phyloP scores from a whole-genome alignment of 2,797 vertebrate species.

The Hipposideros larvatus region DNA sequence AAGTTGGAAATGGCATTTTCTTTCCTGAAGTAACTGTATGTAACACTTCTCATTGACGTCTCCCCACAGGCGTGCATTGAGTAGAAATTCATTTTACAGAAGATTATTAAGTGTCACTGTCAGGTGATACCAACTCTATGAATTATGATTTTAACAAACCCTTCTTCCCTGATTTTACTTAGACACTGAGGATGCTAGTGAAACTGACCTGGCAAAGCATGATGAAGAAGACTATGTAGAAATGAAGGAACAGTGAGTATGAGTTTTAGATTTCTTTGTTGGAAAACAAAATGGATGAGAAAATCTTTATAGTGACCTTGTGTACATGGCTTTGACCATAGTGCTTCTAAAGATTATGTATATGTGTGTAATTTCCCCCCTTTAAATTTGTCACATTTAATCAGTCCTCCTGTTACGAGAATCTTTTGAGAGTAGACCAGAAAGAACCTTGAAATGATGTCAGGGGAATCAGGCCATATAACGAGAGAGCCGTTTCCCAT shows the following conservation, averaged over 20 bases:
- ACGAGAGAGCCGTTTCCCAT: background rate
- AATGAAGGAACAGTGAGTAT: conserved; percentile 98
- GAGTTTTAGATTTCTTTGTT: background rate
- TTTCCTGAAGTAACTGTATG: background rate
- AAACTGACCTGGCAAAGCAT: conserved; percentile 98
- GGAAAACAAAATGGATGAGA: background rate
- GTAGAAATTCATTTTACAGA: conserved; percentile 4
- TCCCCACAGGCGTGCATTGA: background rate
- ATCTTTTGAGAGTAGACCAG: background rate
- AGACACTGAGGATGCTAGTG: conserved; percentile 99
- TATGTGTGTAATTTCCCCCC: background rate
- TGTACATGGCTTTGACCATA: background rate
- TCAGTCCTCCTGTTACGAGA: background rate
- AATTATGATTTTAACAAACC: background rate
- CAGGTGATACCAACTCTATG: background rate
- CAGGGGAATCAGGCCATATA: rapidly evolving
- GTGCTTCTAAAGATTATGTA: background rate
- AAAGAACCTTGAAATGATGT: background rate
- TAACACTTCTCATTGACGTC: background rate
- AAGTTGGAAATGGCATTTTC: background rate
- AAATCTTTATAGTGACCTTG: background rate
- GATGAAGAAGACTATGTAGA: conserved; percentile 99
- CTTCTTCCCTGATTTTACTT: conserved; percentile 53
- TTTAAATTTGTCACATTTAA: background rate
- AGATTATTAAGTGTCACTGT: background rate